Base-by-base conservation (phyloP, 2,797 vertebrate genomes). In the Galagoides demidoff region DNA sequence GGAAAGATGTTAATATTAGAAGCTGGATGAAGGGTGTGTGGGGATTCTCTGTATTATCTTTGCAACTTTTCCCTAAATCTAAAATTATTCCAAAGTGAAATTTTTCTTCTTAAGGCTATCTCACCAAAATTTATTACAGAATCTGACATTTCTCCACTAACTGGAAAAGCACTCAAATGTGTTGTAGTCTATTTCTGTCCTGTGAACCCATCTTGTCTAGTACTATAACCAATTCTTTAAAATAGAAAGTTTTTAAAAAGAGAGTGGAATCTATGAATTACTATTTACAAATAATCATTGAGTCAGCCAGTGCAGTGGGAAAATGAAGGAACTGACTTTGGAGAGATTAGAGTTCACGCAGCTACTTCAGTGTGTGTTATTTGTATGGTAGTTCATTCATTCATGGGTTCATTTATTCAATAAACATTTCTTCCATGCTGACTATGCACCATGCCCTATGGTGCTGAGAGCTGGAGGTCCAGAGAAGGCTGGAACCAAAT, bases 341-440 rank as follows among this genome's bases (percentile, higher is more conserved):
- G 71, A 66, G 12, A 78, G 73, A 49, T 0, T 0, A 5, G 55
- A 61, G 52, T 37, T 52, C 19, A 4, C 1, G 25, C 13, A 10
- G 37, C 55, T 19, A 0, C 17, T 12, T 22, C 11, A 31, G 13
- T 17, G 13, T 27, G 19, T 17, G 10, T 34, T 59, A 29, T 23
- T 45, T 22, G 39, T 22, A 13, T 27, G 74, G 25, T 19, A 23
- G 2, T 43, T 74, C 68, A 31, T 39, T 31, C 59, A 20, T 39
- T 27, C 43, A 3, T 22, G 34, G 22, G 39, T 34, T 82, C 25
- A 1, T 22, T 20, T 57, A 39, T 64, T 39, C n/a, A 19, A 2
- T 70, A 66, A 31, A 17, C 64, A 19, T 4, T n/a, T 66, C n/a
- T n/a, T n/a, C 1, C 1, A 70, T 1, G 0, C 25, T 78, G 27